Conservation (phyloP, 1,140 invertebrate genomes). For the Camponotus pennsylvanicus region DNA sequence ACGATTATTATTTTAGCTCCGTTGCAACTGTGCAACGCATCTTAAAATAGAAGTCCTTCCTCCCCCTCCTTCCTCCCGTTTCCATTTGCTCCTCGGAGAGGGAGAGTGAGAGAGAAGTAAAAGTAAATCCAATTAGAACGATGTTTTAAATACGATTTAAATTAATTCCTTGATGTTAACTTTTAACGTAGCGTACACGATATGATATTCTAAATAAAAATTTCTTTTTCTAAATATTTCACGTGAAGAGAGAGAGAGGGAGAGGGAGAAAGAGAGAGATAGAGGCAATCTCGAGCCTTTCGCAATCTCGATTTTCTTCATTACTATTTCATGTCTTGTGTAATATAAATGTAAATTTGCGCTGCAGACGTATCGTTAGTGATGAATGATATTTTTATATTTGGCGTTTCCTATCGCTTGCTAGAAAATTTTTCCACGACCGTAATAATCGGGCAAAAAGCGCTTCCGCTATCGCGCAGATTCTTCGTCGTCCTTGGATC, state of each 20-base stretch:
- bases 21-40: not conserved
- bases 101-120: not conserved
- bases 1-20: constrained; percentile 37
- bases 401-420: not conserved
- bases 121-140: constrained; percentile 4
- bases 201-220: not conserved
- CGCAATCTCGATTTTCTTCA: not conserved
- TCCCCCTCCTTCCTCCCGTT: too few relatives aligned
- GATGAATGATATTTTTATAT: not conserved
- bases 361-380: not conserved
- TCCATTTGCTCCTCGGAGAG: not conserved
- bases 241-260: not conserved
- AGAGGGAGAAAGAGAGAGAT: too few relatives aligned
- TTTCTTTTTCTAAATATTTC: not conserved
- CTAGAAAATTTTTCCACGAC: not conserved
- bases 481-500: constrained; percentile 30
- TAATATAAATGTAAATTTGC: constrained; percentile 41
- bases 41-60: not conserved
- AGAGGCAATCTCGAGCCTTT: not conserved
- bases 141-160: not conserved
- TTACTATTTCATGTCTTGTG: constrained; percentile 1
- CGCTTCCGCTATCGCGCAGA: constrained; percentile 10
- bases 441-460: not conserved
- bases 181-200: not conserved
- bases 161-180: not conserved